These are phyloP conservation scores for Amphipyra berbera DNA, from an alignment of 2,888 invertebrate species.

Conservation along the genomic window DNA sequence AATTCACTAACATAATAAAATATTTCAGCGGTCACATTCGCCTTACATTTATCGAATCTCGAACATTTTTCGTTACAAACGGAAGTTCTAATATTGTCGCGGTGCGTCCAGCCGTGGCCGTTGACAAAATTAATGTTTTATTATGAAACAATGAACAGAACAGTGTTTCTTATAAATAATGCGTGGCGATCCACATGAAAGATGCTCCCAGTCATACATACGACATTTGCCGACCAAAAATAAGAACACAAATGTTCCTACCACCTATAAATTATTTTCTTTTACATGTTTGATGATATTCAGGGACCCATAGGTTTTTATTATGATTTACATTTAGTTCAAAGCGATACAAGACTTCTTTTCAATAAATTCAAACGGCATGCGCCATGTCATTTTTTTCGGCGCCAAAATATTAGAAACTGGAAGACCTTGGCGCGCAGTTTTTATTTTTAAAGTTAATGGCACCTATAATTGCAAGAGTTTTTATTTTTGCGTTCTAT, in stretches of 20 bases:
- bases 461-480: conserved; percentile 49
- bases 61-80: conserved; percentile 66
- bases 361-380: conserved; percentile 51
- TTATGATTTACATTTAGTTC: conserved; percentile 57
- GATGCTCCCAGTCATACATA: conserved; percentile 73
- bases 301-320: conserved; percentile 59
- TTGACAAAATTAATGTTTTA: conserved; percentile 88
- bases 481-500: conserved; percentile 44
- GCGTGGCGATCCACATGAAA: conserved; percentile 76
- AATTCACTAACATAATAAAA: conserved; percentile 49
- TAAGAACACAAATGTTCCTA: conserved; percentile 45
- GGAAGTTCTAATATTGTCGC: conserved; percentile 87
- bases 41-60: conserved; percentile 52
- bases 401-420: conserved; percentile 59
- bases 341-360: conserved; percentile 48
- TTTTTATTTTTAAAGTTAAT: conserved; percentile 54
- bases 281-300: conserved; percentile 56
- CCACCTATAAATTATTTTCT: conserved; percentile 52
- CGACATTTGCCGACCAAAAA: conserved; percentile 41
- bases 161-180: conserved; percentile 82
- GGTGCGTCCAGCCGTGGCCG: conserved; percentile 78
- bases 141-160: conserved; percentile 88
- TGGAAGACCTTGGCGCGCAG: conserved; percentile 48
- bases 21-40: conserved; percentile 57
- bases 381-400: conserved; percentile 46